These are phyloP conservation scores for Schizothorax lantsangensis DNA, from an alignment of 2,797 vertebrate species.

Conservation along the genomic window DNA sequence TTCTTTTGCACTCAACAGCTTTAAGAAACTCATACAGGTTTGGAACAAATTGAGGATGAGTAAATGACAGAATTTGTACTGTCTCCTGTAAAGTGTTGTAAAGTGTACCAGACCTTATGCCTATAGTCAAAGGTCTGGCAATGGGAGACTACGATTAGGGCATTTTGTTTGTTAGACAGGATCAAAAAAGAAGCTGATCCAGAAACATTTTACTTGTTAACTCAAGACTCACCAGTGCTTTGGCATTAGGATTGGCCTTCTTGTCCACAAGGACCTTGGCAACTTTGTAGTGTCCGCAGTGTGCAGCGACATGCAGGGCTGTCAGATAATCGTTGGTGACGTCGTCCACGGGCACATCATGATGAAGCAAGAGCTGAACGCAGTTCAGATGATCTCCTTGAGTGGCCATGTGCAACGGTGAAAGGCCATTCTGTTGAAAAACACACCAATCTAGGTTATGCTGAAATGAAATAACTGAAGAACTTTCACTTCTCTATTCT, in stretches of 20 bases:
- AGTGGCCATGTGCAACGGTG: slow-evolving; percentile 96
- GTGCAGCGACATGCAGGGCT: slow-evolving; percentile 93
- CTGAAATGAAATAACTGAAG: background rate
- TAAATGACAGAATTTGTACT: background rate
- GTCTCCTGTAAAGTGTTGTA: background rate
- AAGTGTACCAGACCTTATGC: background rate
- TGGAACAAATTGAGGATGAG: background rate
- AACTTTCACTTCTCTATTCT: slow-evolving; percentile 9
- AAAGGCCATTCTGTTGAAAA: slow-evolving; percentile 89
- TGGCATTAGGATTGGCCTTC: slow-evolving; percentile 97
- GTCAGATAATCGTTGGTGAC: slow-evolving; percentile 98
- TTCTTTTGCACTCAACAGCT: background rate
- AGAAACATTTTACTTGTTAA: background rate
- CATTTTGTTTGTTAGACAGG: background rate
- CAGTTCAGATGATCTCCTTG: slow-evolving; percentile 98
- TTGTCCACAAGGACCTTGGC: slow-evolving; percentile 98
- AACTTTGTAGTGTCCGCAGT: slow-evolving; percentile 98
- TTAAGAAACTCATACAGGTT: background rate
- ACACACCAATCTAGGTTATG: slow-evolving; percentile 20
- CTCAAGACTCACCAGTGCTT: slow-evolving; percentile 88
- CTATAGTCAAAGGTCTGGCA: background rate
- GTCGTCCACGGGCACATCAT: slow-evolving; percentile 94
- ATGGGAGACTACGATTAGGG: background rate
- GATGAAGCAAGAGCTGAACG: slow-evolving; percentile 94
- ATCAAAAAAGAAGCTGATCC: background rate